Conservation (phyloP, 2,113 vertebrate genomes). For the Rhea americana region DNA sequence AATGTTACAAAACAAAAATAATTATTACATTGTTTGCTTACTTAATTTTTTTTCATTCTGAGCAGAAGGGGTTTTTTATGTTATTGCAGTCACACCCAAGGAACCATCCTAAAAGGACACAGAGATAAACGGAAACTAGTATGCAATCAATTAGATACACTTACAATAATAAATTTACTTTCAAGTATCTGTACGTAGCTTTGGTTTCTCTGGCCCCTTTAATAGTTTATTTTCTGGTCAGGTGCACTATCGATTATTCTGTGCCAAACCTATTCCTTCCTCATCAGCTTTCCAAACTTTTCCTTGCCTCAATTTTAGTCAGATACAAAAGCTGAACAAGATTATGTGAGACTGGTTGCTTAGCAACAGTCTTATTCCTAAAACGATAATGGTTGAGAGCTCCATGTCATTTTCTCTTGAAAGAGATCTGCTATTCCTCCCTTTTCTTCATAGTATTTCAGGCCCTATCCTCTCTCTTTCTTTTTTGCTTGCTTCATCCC, state of each 20-base stretch:
- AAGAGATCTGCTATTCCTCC: conserved; percentile 23
- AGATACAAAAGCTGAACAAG: conserved; percentile 66
- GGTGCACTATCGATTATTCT: conserved; percentile 72
- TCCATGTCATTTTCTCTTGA: conserved; percentile 8
- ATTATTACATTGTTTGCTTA: conserved; percentile 15
- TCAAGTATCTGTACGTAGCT: conserved; percentile 54
- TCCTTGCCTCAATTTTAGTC: conserved; percentile 70
- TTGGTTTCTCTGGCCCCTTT: conserved; percentile 48
- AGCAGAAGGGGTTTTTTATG: not conserved
- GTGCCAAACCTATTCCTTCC: conserved; percentile 67
- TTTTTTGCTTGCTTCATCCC: not conserved
- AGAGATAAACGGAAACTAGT: conserved; percentile 10
- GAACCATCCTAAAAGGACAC: not conserved
- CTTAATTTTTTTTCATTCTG: not conserved
- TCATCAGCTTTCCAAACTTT: conserved; percentile 79
- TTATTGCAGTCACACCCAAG: not conserved
- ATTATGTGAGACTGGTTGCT: conserved; percentile 72
- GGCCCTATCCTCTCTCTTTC: not conserved
- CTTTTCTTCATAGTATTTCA: not conserved
- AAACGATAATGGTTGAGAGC: conserved; percentile 34
- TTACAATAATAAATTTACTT: conserved; percentile 65
- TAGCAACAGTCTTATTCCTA: conserved; percentile 71
- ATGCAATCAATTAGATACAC: conserved; percentile 56
- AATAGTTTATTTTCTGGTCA: conserved; percentile 76
- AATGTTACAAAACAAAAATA: conserved; percentile 33